Evolutionary conservation across 1,140 invertebrate species (phyloP), one percentile per base, ranked within the genome.

Genomic region (Belonocnema kinseyi): DNA sequence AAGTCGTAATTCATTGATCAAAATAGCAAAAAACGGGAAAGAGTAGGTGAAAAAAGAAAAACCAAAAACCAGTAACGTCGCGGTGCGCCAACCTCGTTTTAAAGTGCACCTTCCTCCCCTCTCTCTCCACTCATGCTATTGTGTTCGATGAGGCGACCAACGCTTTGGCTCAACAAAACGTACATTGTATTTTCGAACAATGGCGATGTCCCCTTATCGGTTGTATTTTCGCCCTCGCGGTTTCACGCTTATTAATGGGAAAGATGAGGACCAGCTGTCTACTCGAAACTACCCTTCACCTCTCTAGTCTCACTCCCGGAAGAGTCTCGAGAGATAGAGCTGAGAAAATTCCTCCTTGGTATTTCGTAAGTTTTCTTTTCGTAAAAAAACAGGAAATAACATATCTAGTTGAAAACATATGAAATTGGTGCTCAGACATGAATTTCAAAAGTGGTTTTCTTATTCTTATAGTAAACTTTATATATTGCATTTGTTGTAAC

Each of bases 131-230:
- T 50, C 16, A 11, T 75, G 50, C 80, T 72, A 87, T 87, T 88
- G 86, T 88, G 50, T 75, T 80, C 78, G 77, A 78, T 80, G 26
- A 80, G 82, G 81, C 66, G 83, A 82, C 75, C 83, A 71, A 72
- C 81, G 82, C 82, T 82, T 82, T 85, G 75, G 74, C 78, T 74
- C 83, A 87, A 88, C 85, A 86, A 66, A 66, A 86, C 80, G 83
- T 87, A 87, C 81, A 87, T 87, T 88, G 82, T 86, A 86, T 82
- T 81, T 83, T 75, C 80, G 83, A 88, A 90, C 87, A 88, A 89
- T 88, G 72, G 83, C 77, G 72, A 75, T 76, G 77, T 79, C 53
- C 73, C 78, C 85, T 85, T 86, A 86, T 88, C 85, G 83, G 76
- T 81, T 85, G 85, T 84, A 86, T 84, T 85, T 78, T 76, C 80